Evolutionary conservation across 1,140 invertebrate species (phyloP).

Genomic region (Drosophila tsacasi): DNA sequence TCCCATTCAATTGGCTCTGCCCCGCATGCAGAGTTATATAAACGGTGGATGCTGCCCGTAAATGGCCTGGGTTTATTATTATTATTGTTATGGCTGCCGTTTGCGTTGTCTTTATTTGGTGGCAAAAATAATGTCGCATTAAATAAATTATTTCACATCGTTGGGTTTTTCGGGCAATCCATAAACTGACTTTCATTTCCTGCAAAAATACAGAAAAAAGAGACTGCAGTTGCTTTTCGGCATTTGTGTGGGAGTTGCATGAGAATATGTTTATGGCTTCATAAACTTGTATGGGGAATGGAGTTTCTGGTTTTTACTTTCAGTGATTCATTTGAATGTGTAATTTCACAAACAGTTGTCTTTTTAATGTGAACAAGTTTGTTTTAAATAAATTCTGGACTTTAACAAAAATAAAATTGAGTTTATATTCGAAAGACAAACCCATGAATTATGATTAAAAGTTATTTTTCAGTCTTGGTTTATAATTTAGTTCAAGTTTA

Average conservation of each 20-base stretch:
- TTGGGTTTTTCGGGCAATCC: slow-evolving; percentile 31
- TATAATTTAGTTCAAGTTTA: not conserved
- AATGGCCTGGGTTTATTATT: slow-evolving; percentile 67
- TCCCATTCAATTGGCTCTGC: slow-evolving; percentile 32
- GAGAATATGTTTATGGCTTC: slow-evolving; percentile 51
- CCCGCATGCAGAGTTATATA: slow-evolving; percentile 40
- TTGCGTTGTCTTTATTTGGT: slow-evolving; percentile 76
- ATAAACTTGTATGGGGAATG: slow-evolving; percentile 38
- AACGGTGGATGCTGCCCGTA: slow-evolving; percentile 57
- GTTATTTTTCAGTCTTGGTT: too few species aligned
- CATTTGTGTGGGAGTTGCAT: slow-evolving; percentile 45
- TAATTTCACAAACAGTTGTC: slow-evolving; percentile 10
- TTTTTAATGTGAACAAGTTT: slow-evolving; percentile 1
- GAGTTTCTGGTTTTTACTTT: slow-evolving; percentile 35
- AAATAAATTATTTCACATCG: slow-evolving; percentile 77
- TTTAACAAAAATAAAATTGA: not conserved
- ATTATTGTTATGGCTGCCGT: slow-evolving; percentile 55
- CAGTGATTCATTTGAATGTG: slow-evolving; percentile 34
- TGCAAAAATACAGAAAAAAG: slow-evolving; percentile 39
- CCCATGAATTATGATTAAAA: not conserved
- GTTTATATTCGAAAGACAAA: not conserved
- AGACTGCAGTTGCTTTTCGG: slow-evolving; percentile 9
- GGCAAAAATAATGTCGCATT: slow-evolving; percentile 69
- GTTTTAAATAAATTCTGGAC: not conserved
- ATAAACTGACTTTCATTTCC: slow-evolving; percentile 73